Percentiles rank a stretch among this genome's conserved stretches.
Conservation (phyloP, 2,888 invertebrate species). For the Margaritifera margaritifera region DNA sequence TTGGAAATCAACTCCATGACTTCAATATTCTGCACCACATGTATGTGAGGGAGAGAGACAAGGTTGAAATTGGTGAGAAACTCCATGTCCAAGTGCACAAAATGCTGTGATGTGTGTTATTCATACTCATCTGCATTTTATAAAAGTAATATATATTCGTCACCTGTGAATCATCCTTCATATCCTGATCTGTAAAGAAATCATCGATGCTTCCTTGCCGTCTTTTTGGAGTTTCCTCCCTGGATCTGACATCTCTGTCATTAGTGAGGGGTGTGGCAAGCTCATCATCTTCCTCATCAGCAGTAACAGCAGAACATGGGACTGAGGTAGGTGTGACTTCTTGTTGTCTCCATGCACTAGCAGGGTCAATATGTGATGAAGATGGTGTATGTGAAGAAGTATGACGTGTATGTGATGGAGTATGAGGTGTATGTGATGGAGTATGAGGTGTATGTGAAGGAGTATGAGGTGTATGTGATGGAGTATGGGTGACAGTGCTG, state of each 20-base stretch:
- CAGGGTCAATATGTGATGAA: background rate
- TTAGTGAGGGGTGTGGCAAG: constrained; percentile 47
- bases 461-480: constrained; percentile 6
- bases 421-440: too few relatives aligned
- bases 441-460: too few relatives aligned
- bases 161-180: too few relatives aligned
- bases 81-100: too few relatives aligned
- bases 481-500: constrained; percentile 58
- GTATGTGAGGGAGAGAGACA: too few relatives aligned
- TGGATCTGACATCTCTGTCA: constrained; percentile 23
- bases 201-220: constrained; percentile 21
- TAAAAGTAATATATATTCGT: too few relatives aligned
- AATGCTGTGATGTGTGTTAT: too few relatives aligned
- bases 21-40: too few relatives aligned
- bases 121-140: too few relatives aligned
- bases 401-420: constrained; percentile 18
- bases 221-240: constrained; percentile 34
- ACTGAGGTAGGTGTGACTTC: constrained; percentile 58
- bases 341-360: constrained; percentile 16
- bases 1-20: too few relatives aligned
- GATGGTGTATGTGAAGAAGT: constrained; percentile 27
- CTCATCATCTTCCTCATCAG: constrained; percentile 52
- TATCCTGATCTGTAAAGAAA: background rate
- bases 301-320: constrained; percentile 58
- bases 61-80: too few relatives aligned